Evolutionary conservation across 2,888 invertebrate genomes (phyloP), one percentile per base, ranked within the genome.

Genomic region (Melieria omissa): DNA sequence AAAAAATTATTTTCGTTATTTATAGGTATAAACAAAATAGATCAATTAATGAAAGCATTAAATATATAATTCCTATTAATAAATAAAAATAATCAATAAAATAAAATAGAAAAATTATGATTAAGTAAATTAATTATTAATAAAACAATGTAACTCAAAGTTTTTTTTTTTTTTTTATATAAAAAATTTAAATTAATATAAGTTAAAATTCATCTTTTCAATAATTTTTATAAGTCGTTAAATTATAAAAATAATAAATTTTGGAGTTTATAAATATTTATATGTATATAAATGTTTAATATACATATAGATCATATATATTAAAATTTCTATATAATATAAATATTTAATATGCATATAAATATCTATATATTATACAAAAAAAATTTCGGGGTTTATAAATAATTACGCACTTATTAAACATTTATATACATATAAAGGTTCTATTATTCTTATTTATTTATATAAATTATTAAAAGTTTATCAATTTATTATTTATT

Each of bases 171-270:
- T 71, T 49, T 10, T 16, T 61, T 55, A 68, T 63, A 78, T 82
- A 79, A 69, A 63, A 78, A 77, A 78, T 74, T 78, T 75, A 74
- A 68, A 77, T 79, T 76, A 72, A 77, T 79, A 79, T 76, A 77
- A 78, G 79, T 74, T 76, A 76, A 75, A 79, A 79, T 75, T 75
- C 76, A 70, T 79, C 78, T 78, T 75, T 78, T 76, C 76, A 76
- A 77, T 49, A 58, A 61, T 60, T 60, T 60, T 60, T 5, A 60
- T 10, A 41, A 60, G 4, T 60, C 4, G n/a, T 29, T 41, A 9
- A 8, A 41, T 41, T 60, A 42, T 12, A 29, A 8, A 42, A 29
- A 60, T 42, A 41, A 8, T 70, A 55, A 42, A 47, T 42, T 47
- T 44, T 54, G 49, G 41, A 55, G 16, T 61, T 58, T 61, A 67